phyloP scores from a whole-genome alignment of 2,113 vertebrate genomes.

The Salvelinus alpinus region DNA sequence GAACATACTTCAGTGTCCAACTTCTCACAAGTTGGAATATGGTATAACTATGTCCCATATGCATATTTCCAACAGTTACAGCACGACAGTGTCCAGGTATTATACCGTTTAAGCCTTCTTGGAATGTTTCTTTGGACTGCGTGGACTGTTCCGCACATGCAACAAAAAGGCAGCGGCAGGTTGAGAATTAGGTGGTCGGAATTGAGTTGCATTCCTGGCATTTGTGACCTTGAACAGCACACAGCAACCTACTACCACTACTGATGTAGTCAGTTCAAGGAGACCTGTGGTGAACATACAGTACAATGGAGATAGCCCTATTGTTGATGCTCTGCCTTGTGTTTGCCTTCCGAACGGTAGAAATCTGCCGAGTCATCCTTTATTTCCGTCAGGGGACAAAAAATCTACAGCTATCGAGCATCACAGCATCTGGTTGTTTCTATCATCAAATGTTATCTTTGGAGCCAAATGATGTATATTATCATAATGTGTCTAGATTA shows the following conservation, averaged over 20 bases:
- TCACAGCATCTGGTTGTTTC: conserved; percentile 14
- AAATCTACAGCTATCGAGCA: background rate
- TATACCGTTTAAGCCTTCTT: conserved; percentile 43
- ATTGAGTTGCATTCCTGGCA: conserved; percentile 46
- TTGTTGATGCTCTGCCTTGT: background rate
- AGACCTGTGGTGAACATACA: too few relatives aligned
- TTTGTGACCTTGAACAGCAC: background rate
- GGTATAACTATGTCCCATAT: background rate
- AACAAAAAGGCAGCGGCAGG: conserved; percentile 54
- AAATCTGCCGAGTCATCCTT: background rate
- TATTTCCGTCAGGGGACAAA: background rate
- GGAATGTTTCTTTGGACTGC: conserved; percentile 68
- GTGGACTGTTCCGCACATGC: conserved; percentile 47
- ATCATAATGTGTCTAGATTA: background rate
- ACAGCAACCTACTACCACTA: background rate
- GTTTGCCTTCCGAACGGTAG: background rate
- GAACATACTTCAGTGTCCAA: conserved; percentile 7
- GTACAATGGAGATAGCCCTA: background rate
- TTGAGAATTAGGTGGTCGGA: conserved; percentile 44
- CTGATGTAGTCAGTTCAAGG: background rate
- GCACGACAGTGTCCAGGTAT: conserved; percentile 54
- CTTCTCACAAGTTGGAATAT: conserved; percentile 16
- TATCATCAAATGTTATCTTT: background rate
- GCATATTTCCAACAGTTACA: background rate
- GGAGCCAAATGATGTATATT: background rate